Percentiles rank a stretch among this genome's conserved stretches.
phyloP scores from a whole-genome alignment of 2,113 vertebrate genomes.

The Istiophorus platypterus region DNA sequence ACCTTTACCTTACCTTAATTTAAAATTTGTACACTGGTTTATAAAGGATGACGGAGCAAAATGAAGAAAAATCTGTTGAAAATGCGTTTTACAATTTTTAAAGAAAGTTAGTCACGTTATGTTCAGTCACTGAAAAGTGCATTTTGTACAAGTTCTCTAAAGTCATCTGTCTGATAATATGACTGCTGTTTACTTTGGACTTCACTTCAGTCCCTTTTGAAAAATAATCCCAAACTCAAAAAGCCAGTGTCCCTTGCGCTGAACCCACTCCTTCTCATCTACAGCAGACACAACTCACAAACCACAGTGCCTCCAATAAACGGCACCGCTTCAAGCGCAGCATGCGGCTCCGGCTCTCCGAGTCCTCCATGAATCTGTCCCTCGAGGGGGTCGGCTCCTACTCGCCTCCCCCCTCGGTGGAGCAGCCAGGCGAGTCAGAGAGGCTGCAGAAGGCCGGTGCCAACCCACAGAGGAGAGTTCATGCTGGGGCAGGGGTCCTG shows the following conservation, averaged over 20 bases:
- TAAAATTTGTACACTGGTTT: too few species aligned
- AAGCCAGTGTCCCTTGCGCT: background rate
- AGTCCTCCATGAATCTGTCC: conserved; percentile 87
- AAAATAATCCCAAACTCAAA: conserved; percentile 14
- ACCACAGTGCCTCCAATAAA: conserved; percentile 85
- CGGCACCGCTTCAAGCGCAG: conserved; percentile 90
- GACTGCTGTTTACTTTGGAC: conserved; percentile 3
- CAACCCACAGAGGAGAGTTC: conserved; percentile 73
- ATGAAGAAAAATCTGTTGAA: too few species aligned
- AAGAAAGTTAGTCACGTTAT: background rate
- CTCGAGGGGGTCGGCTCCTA: conserved; percentile 71
- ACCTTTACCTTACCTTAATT: too few species aligned
- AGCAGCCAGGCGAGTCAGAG: conserved; percentile 49
- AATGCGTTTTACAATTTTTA: background rate
- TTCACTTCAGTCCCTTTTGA: background rate
- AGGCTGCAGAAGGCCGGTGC: conserved; percentile 46
- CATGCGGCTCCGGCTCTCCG: conserved; percentile 90
- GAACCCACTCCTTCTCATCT: background rate
- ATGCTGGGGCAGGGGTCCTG: conserved; percentile 74
- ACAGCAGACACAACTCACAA: conserved; percentile 78
- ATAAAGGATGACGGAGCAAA: too few species aligned
- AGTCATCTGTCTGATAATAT: background rate
- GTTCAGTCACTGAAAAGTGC: background rate
- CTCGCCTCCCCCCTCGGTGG: conserved; percentile 68
- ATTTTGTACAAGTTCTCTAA: too few species aligned